These are phyloP conservation scores for Neoarius graeffei DNA, from an alignment of 2,113 vertebrate species.

Conservation along the genomic window DNA sequence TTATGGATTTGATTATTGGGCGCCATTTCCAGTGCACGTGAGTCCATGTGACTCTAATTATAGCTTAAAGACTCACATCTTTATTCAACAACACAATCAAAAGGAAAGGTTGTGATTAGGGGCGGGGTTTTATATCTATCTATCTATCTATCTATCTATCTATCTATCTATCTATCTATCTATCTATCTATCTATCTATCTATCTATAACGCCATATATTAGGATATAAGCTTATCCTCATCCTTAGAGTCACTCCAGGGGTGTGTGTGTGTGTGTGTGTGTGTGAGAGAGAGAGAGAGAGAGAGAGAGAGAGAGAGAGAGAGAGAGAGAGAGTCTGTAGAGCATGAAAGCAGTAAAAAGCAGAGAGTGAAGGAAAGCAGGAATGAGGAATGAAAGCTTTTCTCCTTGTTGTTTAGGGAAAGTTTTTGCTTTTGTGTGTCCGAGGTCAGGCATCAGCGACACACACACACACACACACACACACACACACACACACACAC, in stretches of 20 bases:
- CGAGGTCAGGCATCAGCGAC: slow-evolving; percentile 53
- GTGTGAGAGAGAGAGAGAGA: too few species aligned
- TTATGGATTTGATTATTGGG: background rate
- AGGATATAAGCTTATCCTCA: too few species aligned
- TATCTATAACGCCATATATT: too few species aligned
- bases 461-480: too few species aligned
- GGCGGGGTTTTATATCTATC: too few species aligned
- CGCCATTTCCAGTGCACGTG: background rate
- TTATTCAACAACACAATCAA: too few species aligned
- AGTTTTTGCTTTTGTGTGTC: slow-evolving; percentile 50
- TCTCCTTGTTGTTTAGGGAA: slow-evolving; percentile 41
- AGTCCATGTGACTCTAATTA: background rate
- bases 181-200: too few species aligned
- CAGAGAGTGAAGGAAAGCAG: background rate
- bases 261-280: slow-evolving; percentile 9
- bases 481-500: slow-evolving; percentile 49
- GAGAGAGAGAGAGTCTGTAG: background rate
- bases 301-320: too few species aligned
- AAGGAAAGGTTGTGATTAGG: too few species aligned
- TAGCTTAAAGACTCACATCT: background rate
- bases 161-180: too few species aligned
- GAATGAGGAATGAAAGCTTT: slow-evolving; percentile 34
- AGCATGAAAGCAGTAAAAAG: background rate
- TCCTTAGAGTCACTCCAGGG: background rate
- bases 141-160: too few species aligned